These are phyloP conservation scores for Scyliorhinus canicula DNA, from an alignment of 2,797 vertebrate species.

Conservation along the genomic window DNA sequence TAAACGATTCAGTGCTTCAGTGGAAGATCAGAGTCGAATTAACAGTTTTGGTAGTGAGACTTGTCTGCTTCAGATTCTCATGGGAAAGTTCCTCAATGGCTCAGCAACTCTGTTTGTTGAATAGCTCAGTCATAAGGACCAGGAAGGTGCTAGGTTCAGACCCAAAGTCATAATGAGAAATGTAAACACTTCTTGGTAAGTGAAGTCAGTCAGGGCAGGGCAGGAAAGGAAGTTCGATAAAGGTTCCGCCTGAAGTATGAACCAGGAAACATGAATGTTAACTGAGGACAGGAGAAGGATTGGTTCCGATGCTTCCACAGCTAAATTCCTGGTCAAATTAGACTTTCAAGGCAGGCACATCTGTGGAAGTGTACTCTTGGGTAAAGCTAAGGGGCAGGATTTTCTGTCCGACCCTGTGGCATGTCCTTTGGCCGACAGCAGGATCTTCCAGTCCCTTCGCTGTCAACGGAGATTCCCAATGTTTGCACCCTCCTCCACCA, in stretches of 20 bases:
- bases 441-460: too few species aligned
- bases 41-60: not conserved
- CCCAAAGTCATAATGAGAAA: too few species aligned
- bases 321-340: not conserved
- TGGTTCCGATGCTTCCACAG: not conserved
- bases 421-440: too few species aligned
- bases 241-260: too few species aligned
- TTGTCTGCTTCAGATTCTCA: not conserved
- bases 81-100: not conserved
- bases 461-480: too few species aligned
- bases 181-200: too few species aligned
- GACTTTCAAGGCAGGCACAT: not conserved
- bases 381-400: not conserved
- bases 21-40: not conserved
- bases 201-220: not conserved
- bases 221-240: not conserved
- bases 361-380: too few species aligned
- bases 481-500: too few species aligned
- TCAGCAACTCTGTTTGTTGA: not conserved
- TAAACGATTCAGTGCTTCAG: not conserved
- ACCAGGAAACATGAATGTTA: too few species aligned
- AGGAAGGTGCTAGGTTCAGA: not conserved
- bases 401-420: too few species aligned
- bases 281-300: not conserved
- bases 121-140: not conserved